Percentiles rank a stretch among this genome's conserved stretches.
These are phyloP conservation scores for Macrophya alboannulata DNA, from an alignment of 2,888 invertebrate species.

Conservation along the genomic window DNA sequence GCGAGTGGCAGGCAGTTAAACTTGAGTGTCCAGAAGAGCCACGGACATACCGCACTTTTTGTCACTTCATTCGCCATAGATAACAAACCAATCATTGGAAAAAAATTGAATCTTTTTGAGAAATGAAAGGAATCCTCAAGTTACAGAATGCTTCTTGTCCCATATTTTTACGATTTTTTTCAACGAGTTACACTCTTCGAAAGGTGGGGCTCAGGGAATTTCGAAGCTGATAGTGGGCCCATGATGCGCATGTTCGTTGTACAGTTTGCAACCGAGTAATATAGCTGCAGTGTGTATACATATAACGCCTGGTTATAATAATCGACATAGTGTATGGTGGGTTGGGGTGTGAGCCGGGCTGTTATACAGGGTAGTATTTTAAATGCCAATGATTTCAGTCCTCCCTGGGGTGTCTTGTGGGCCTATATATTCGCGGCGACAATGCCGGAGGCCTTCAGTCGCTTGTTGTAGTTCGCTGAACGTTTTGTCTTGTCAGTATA, in stretches of 20 bases:
- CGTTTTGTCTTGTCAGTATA: not conserved
- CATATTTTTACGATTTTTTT: no score
- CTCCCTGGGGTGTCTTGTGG: slow-evolving; percentile 71
- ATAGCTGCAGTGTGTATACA: not conserved
- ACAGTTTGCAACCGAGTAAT: not conserved
- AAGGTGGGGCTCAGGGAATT: no score
- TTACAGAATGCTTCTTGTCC: no score
- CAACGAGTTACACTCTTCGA: no score
- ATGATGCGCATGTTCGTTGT: not conserved
- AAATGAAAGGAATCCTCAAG: no score
- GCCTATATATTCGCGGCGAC: slow-evolving; percentile 72
- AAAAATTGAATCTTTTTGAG: no score
- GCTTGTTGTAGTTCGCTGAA: slow-evolving; percentile 46
- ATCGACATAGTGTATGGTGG: slow-evolving; percentile 38
- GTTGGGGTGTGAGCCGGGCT: slow-evolving; percentile 29
- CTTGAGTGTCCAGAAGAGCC: no score
- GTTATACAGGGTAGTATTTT: slow-evolving; percentile 71
- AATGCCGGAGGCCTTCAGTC: slow-evolving; percentile 67
- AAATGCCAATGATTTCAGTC: slow-evolving; percentile 79
- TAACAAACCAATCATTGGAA: no score
- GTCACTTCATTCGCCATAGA: no score
- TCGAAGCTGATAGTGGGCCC: no score
- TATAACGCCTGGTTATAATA: slow-evolving; percentile 35
- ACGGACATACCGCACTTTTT: no score
- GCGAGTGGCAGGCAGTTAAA: no score